These are phyloP conservation scores for Aphaenogaster floridana DNA, from an alignment of 1,140 invertebrate genomes.

Conservation along the genomic window DNA sequence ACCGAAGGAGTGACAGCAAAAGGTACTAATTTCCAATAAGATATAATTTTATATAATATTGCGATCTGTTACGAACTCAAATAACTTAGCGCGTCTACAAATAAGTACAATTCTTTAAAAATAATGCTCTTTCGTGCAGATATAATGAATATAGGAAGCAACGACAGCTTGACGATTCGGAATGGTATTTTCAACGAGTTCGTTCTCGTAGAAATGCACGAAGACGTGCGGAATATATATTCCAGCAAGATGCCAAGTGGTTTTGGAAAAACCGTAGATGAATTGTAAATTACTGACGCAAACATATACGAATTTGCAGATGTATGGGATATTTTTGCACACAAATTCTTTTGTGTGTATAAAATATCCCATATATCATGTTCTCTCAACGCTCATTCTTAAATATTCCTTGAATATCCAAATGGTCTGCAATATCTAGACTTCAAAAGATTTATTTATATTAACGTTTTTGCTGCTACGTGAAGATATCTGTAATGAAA, in stretches of 20 bases:
- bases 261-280: neutral
- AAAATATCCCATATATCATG: neutral
- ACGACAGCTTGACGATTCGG: neutral
- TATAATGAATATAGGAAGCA: neutral
- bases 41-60: constrained; percentile 13
- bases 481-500: constrained; percentile 4
- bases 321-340: neutral
- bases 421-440: neutral
- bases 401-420: constrained; percentile 10
- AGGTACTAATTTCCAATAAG: neutral
- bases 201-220: constrained; percentile 29
- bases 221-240: neutral
- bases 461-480: neutral
- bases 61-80: neutral
- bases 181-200: constrained; percentile 45
- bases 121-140: neutral
- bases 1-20: neutral
- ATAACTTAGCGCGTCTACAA: neutral
- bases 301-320: neutral
- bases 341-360: neutral
- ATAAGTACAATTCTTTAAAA: constrained; percentile 1
- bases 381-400: neutral
- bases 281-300: neutral
- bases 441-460: neutral
- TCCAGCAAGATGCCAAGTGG: neutral